These are phyloP conservation scores for Charanyca ferruginea DNA, from an alignment of 2,888 invertebrate genomes.

Conservation along the genomic window DNA sequence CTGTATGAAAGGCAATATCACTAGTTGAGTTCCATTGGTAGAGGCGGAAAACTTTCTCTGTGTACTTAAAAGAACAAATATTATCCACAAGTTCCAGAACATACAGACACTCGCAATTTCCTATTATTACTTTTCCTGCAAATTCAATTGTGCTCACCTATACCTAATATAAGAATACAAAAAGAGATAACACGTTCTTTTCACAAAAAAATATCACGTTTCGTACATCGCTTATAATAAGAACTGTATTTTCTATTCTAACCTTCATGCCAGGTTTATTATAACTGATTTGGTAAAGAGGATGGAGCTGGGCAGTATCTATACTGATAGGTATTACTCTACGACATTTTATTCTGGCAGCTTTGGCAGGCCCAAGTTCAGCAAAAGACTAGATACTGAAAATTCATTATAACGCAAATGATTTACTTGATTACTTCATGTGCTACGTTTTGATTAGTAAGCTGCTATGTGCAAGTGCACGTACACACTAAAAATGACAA, in stretches of 20 bases:
- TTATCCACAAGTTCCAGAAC: constrained; percentile 4
- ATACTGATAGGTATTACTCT: too few species aligned
- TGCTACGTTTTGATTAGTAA: not conserved
- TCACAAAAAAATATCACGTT: not conserved
- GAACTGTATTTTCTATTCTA: not conserved
- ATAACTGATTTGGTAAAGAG: not conserved
- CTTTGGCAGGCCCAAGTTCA: not conserved
- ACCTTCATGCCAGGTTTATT: not conserved
- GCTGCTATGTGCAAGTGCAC: not conserved
- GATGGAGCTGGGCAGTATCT: too few species aligned
- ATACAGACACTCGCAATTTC: constrained; percentile 2
- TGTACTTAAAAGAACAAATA: constrained; percentile 31
- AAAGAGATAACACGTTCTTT: not conserved
- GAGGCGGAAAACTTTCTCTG: constrained; percentile 11
- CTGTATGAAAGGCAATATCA: constrained; percentile 26
- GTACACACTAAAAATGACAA: constrained; percentile 27
- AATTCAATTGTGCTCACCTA: not conserved
- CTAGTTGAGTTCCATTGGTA: constrained; percentile 26
- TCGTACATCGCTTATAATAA: not conserved
- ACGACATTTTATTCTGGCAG: not conserved
- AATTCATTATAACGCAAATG: not conserved
- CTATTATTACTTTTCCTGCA: constrained; percentile 3
- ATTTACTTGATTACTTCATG: not conserved
- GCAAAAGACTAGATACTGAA: not conserved
- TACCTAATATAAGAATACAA: constrained; percentile 1